Evolutionary conservation across 2,888 invertebrate species (phyloP).

Genomic region (Platycheirus albimanus): DNA sequence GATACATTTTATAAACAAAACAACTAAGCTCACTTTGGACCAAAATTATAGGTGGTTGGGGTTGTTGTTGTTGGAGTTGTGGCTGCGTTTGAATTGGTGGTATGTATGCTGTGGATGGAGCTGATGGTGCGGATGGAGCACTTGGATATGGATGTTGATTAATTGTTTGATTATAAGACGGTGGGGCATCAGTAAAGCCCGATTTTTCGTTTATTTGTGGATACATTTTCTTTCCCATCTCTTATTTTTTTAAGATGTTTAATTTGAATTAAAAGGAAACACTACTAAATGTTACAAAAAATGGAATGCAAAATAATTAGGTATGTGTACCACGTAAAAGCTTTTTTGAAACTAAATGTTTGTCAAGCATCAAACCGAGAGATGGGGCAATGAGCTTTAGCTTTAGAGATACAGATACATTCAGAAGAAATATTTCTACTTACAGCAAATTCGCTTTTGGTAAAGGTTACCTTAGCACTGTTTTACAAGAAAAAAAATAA

Average conservation of each 20-base stretch:
- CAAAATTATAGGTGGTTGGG: slow-evolving; percentile 19
- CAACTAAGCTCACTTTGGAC: slow-evolving; percentile 47
- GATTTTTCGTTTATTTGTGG: not conserved
- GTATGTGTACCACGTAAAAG: not conserved
- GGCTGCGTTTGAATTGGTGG: not conserved
- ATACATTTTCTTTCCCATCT: slow-evolving; percentile 34
- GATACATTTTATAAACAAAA: not conserved
- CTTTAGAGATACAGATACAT: no score
- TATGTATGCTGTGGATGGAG: slow-evolving; percentile 7
- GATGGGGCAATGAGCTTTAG: no score
- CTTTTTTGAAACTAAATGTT: not conserved
- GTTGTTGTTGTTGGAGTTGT: slow-evolving; percentile 28
- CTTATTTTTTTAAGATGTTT: slow-evolving; percentile 7
- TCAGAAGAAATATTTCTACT: no score
- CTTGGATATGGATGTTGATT: slow-evolving; percentile 6
- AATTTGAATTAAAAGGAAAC: not conserved
- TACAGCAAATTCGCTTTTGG: no score
- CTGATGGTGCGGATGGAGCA: not conserved
- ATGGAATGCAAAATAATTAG: not conserved
- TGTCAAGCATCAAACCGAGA: not conserved
- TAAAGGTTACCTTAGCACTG: no score
- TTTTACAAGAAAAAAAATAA: no score
- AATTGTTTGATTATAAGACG: slow-evolving; percentile 27
- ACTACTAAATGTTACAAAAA: no score
- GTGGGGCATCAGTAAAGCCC: slow-evolving; percentile 24